phyloP scores from a whole-genome alignment of 2,113 vertebrate genomes.

The Brachionichthys hirsutus region DNA sequence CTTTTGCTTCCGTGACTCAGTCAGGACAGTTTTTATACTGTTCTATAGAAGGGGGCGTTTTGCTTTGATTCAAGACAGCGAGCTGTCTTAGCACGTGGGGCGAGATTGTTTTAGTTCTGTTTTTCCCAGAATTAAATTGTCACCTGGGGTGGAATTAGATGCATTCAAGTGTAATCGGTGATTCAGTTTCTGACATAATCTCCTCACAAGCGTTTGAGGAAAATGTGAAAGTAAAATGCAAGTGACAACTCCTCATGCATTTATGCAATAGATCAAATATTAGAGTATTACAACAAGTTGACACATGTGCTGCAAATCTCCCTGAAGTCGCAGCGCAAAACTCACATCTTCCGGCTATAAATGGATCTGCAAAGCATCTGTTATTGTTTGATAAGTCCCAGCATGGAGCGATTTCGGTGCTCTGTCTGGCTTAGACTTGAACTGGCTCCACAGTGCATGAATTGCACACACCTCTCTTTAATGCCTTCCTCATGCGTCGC shows the following conservation, averaged over 20 bases:
- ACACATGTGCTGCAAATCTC: constrained; percentile 60
- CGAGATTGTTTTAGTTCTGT: constrained; percentile 47
- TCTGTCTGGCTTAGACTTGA: constrained; percentile 69
- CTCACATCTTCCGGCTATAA: constrained; percentile 69
- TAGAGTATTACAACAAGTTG: constrained; percentile 69
- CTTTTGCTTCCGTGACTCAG: constrained; percentile 11
- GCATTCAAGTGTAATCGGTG: constrained; percentile 61
- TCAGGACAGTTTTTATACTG: constrained; percentile 25
- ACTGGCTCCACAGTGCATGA: constrained; percentile 62
- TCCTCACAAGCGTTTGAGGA: constrained; percentile 52
- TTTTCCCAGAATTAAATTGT: constrained; percentile 60
- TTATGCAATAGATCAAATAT: constrained; percentile 71
- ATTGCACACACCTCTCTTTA: constrained; percentile 35
- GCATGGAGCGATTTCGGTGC: constrained; percentile 74
- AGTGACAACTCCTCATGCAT: constrained; percentile 64
- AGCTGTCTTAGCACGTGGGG: constrained; percentile 40
- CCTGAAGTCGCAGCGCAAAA: constrained; percentile 61
- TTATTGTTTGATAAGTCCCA: constrained; percentile 75
- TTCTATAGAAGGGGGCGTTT: constrained; percentile 46
- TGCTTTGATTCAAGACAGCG: constrained; percentile 59
- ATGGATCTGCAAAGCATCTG: constrained; percentile 70
- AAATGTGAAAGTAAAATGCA: constrained; percentile 56
- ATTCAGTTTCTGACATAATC: constrained; percentile 67
- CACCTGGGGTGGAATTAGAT: constrained; percentile 70
- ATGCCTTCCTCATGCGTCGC: constrained; percentile 22